phyloP scores from a whole-genome alignment of 2,113 vertebrate species.

The Orcinus orca region DNA sequence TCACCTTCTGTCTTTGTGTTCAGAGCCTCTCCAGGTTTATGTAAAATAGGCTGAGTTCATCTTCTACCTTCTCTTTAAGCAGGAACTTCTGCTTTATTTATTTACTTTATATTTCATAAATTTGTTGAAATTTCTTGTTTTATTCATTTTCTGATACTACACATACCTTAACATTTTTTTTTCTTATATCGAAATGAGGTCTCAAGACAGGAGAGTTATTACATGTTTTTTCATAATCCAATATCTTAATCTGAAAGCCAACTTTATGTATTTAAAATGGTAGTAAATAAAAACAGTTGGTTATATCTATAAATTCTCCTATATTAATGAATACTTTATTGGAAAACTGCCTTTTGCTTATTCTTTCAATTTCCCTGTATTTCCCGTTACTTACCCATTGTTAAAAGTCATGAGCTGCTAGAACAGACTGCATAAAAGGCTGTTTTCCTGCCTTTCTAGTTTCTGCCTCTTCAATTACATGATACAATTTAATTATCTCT shows the following conservation, averaged over 20 bases:
- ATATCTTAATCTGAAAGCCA: not conserved
- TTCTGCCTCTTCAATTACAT: constrained; percentile 21
- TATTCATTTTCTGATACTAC: not conserved
- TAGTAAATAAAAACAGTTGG: not conserved
- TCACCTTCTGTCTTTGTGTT: not conserved
- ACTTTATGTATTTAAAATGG: not conserved
- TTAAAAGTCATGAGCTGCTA: not conserved
- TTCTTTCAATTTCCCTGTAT: not conserved
- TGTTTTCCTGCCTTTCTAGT: constrained; percentile 19
- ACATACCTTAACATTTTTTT: not conserved
- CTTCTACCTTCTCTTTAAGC: not conserved
- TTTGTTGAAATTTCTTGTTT: not conserved
- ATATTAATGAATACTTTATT: not conserved
- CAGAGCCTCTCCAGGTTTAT: not conserved
- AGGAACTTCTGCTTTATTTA: not conserved
- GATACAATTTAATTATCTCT: constrained; percentile 29
- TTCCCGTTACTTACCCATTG: not conserved
- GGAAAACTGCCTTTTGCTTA: not conserved
- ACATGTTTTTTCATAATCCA: not conserved
- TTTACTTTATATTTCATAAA: not conserved
- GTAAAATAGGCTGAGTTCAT: not conserved
- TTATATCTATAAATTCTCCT: not conserved
- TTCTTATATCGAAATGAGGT: not conserved
- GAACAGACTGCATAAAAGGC: not conserved
- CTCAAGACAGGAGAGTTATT: not conserved